Evolutionary conservation across 1,140 invertebrate genomes (phyloP), one percentile per base, ranked within the genome.

Genomic region (Drosophila sp.): DNA sequence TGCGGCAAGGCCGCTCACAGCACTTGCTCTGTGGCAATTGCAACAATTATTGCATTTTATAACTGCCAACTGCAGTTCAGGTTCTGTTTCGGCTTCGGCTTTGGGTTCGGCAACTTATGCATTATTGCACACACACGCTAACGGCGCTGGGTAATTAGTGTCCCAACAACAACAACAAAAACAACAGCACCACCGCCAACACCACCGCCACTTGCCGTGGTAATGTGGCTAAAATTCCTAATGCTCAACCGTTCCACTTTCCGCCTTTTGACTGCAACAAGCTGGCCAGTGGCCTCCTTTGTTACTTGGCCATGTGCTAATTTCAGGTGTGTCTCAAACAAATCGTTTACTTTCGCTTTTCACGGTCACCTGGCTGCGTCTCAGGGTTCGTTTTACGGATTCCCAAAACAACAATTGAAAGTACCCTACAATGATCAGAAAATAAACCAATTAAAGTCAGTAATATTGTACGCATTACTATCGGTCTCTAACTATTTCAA

Each of bases 11-110:
- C 25, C 54, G 21, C 27, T 54, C 54, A 21, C 43, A 78, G 56
- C 53, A 72, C 25, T 51, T 56, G 66, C 53, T 53, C 75, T 54
- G 59, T 45, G 41, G 40, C 78, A 80, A 61, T 64, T 70, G 77
- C 62, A 67, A 89, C 76, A 87, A 73, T 79, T 89, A 87, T 82
- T 89, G 59, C 79, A 73, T 87, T 87, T 81, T 79, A 83, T 83
- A 71, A 62, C 71, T 66, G 76, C 64, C 75, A 69, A 75, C 48
- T 78, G 64, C 50, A 59, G 40, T 29, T 14, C 46, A 25, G 76
- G 27, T 64, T 54, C 34, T n/a, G 29, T 29, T 13, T 25, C 18
- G 18, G 11, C 8, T 53, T 36, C 50, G 8, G 4, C 7, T 56
- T 54, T n/a, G 45, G 18, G 13, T 59, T 69, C 21, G 21, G 21